Conservation (phyloP, 2,113 vertebrate genomes). For the Cyphomyrus discorhynchus region DNA sequence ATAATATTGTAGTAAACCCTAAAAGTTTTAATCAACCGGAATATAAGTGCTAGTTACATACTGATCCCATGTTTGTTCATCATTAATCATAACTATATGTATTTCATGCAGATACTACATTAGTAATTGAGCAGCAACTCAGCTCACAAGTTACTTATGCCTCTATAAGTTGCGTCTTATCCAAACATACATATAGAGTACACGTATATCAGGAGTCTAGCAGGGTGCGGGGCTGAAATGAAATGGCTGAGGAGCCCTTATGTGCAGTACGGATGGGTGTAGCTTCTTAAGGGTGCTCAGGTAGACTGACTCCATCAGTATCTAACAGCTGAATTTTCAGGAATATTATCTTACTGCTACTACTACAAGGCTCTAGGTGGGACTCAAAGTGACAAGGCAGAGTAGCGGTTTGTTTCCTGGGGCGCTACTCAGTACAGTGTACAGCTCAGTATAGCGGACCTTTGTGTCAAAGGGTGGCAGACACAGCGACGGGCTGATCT, state of each 20-base stretch:
- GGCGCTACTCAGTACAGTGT: not conserved
- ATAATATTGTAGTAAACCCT: too few species aligned
- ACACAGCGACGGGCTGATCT: not conserved
- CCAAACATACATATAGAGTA: not conserved
- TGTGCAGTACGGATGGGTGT: not conserved
- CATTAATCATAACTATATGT: not conserved
- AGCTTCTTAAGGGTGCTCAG: not conserved
- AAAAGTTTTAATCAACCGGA: too few species aligned
- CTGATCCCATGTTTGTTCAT: not conserved
- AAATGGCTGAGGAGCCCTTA: not conserved
- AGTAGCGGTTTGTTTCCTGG: not conserved
- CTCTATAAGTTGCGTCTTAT: not conserved
- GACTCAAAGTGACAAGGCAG: not conserved
- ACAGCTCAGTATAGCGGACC: not conserved
- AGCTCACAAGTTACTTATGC: not conserved
- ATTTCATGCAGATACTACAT: not conserved
- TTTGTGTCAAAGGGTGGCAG: not conserved
- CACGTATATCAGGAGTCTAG: not conserved
- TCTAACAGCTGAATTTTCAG: not conserved
- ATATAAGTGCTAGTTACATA: too few species aligned
- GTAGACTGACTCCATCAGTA: not conserved
- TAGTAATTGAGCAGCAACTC: not conserved
- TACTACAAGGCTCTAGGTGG: not conserved
- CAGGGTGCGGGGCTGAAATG: not conserved
- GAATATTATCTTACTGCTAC: not conserved